phyloP scores from a whole-genome alignment of 30 jellyfish, hydroid and myxozoan species.

The Turritopsis dohrnii region DNA sequence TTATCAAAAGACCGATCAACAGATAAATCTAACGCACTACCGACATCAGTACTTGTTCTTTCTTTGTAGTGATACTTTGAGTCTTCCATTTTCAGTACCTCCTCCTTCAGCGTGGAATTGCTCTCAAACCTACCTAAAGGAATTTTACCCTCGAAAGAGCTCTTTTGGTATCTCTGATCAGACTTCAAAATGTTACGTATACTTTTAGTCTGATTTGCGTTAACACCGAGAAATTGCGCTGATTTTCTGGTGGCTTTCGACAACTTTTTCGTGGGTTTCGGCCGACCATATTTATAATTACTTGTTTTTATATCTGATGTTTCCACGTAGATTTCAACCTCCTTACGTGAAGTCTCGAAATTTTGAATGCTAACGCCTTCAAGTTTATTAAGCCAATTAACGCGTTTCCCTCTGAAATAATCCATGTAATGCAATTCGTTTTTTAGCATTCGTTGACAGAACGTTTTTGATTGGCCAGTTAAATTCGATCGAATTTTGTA shows the following conservation, averaged over 20 bases:
- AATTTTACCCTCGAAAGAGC: background rate
- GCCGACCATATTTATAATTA: conserved; percentile 13
- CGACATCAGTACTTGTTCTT: background rate
- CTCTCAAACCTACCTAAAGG: too few relatives aligned
- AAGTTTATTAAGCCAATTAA: conserved; percentile 23
- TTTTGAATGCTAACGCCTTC: conserved; percentile 74
- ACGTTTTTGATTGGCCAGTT: conserved; percentile 36
- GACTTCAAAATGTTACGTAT: background rate
- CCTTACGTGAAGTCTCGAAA: conserved; percentile 55
- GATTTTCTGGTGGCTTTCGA: background rate
- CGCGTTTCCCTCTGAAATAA: conserved; percentile 48
- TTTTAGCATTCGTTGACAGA: conserved; percentile 79
- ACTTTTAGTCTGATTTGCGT: background rate
- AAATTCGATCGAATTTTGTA: conserved; percentile 72
- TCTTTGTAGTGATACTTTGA: too few relatives aligned
- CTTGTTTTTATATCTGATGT: conserved; percentile 11
- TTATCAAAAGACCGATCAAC: background rate
- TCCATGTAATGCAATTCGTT: conserved; percentile 72
- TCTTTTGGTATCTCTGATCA: background rate
- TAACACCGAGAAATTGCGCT: background rate
- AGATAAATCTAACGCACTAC: background rate
- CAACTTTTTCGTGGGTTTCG: conserved; percentile 2
- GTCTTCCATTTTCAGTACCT: too few relatives aligned
- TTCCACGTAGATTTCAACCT: conserved; percentile 61
- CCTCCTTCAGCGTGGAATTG: too few relatives aligned